Evolutionary conservation across 2,113 vertebrate species (phyloP), one percentile per base, ranked within the genome.

Genomic region (Dasyornis broadbenti): DNA sequence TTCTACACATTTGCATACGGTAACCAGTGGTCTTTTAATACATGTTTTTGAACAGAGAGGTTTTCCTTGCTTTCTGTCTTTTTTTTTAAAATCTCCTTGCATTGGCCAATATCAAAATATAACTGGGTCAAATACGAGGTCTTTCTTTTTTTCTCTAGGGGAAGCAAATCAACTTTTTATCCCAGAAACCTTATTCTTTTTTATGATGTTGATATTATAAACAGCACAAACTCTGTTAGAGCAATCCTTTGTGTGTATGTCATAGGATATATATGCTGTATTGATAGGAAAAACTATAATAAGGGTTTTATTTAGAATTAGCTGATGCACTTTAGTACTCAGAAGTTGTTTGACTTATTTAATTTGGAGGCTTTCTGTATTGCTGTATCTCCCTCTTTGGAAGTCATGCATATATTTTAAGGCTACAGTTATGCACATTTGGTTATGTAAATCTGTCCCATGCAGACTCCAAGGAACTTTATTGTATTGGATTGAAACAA

Each of bases 281-380:
- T 97, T 96, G 97, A 97, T 97, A 97, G 87, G 97, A 97, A 98
- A 98, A 97, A 95, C 95, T 89, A 87, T 96, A 96, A 97, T 96
- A 95, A 93, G 95, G 96, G 91, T 95, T 98, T 98, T 97, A 97
- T 98, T 98, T 97, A 98, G 97, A 98, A 98, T 98, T 98, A 98
- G 96, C 93, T 96, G 97, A 92, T 98, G 96, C 94, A 96, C 97
- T 98, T 98, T 96, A 78, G 97, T 93, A 94, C 95, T 97, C 90
- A 95, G 96, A 96, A 98, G 97, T 98, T 98, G 97, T 97, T 97
- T 97, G 95, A 95, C 95, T 97, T 97, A 98, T 98, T 98, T 97
- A 97, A 98, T 98, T 97, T 97, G 92, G 94, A 80, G 94, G 88
- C 97, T 97, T 96, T 98, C 97, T 44, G 92, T 96, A 96, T 90